Conservation (phyloP, 1,140 invertebrate genomes). For the Drosophila parabipectinata region DNA sequence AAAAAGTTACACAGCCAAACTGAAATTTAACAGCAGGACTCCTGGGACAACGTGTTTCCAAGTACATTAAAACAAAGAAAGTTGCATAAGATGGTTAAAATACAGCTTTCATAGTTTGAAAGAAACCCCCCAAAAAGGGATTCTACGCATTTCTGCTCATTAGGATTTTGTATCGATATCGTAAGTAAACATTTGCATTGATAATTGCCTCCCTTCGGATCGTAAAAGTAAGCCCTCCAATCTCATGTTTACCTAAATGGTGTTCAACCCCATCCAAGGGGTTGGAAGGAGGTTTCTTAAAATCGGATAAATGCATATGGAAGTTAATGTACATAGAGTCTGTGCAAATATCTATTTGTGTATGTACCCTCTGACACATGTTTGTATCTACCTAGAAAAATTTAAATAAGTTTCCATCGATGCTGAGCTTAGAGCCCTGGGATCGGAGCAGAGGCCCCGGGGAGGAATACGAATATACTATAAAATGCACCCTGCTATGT, state of each 20-base stretch:
- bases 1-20: too few species aligned
- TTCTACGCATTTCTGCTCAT: not conserved
- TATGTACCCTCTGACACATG: constrained; percentile 8
- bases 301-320: constrained; percentile 24
- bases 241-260: constrained; percentile 45
- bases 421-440: constrained; percentile 31
- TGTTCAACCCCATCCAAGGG: constrained; percentile 40
- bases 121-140: not conserved
- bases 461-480: constrained; percentile 30
- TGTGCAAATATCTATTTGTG: constrained; percentile 3
- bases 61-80: not conserved
- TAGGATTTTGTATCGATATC: constrained; percentile 13
- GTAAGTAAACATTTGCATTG: constrained; percentile 43
- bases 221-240: constrained; percentile 21
- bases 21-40: too few species aligned
- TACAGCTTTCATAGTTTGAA: not conserved
- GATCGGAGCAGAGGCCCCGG: constrained; percentile 1
- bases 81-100: not conserved
- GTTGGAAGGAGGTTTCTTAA: constrained; percentile 23
- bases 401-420: constrained; percentile 51
- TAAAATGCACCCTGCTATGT: constrained; percentile 77
- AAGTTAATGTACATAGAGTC: constrained; percentile 19
- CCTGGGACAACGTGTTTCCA: too few species aligned
- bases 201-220: constrained; percentile 31
- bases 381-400: constrained; percentile 32